These are phyloP conservation scores for Entomobrya multifasciata DNA, from an alignment of 2,888 invertebrate species.

Conservation along the genomic window DNA sequence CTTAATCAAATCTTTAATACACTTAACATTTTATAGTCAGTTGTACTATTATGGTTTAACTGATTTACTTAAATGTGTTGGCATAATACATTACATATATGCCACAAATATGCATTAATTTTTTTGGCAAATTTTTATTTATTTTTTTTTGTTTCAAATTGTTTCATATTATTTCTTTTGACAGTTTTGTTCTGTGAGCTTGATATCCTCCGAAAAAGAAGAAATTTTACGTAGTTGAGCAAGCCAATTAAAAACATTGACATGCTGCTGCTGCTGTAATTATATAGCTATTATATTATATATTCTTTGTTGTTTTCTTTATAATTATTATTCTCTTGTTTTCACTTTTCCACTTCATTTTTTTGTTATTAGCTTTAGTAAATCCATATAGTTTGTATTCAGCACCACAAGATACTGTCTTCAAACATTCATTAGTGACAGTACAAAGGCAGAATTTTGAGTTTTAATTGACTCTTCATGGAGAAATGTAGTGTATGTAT, in stretches of 20 bases:
- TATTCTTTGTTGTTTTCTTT: not conserved
- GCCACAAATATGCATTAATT: too few relatives aligned
- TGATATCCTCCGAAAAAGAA: constrained; percentile 50
- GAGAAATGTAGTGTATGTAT: not conserved
- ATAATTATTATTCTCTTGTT: not conserved
- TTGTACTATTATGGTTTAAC: not conserved
- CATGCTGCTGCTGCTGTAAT: constrained; percentile 3
- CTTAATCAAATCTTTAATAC: not conserved
- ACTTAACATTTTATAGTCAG: constrained; percentile 23
- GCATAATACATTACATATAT: too few relatives aligned
- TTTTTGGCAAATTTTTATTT: constrained; percentile 18
- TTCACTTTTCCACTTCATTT: not conserved
- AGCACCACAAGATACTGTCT: too few relatives aligned
- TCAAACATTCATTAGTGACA: not conserved
- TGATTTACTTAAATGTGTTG: too few relatives aligned
- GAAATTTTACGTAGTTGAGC: constrained; percentile 31
- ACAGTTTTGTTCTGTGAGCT: constrained; percentile 70
- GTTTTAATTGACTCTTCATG: not conserved
- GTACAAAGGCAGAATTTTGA: too few relatives aligned
- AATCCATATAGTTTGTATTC: too few relatives aligned
- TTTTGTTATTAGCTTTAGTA: not conserved
- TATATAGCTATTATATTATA: not conserved
- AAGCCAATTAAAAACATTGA: constrained; percentile 16
- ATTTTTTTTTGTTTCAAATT: constrained; percentile 50
- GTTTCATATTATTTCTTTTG: constrained; percentile 57